Evolutionary conservation across 2,888 invertebrate species (phyloP), one percentile per base, ranked within the genome.

Genomic region (Invenusta paracnida): DNA sequence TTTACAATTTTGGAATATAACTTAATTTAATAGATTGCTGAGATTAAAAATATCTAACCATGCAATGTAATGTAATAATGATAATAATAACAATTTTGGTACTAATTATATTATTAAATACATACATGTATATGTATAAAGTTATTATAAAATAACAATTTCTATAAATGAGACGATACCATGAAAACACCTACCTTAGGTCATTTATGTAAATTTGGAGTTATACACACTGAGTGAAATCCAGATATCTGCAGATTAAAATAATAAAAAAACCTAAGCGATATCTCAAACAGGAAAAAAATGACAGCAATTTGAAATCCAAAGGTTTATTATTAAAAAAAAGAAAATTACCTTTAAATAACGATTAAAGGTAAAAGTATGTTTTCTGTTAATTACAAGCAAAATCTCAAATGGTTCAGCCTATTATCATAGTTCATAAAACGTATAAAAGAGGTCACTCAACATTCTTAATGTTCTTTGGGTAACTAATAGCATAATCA

Each of bases 181-280:
- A 73, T 25, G 73, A 73, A 73, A 73, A 73, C 73, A 73, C 73
- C 73, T 73, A 73, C 73, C 11, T 73, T 73, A n/a, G 25, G 73
- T 23, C 25, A 23, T 23, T 23, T 73, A 73, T 73, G 73, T 73
- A 73, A 73, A 73, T 73, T 73, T 73, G 5, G 17, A 73, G 73
- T 73, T 73, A 73, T 73, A 73, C 73, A 73, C 73, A 73, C 73
- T 73, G 73, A 73, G 73, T 73, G 25, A 73, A 73, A 73, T 73
- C 73, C 73, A 5, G 73, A 73, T 73, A 73, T 73, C 73, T 73
- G 73, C 73, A 23, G 73, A 73, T 73, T 73, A 73, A 73, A 73
- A 73, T 73, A 73, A 73, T 73, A 73, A 73, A 73, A 73, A 73
- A 73, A 73, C 73, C 73, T 73, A 73, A 73, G 73, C 73, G 73